Evolutionary conservation across 2,113 vertebrate genomes (phyloP), one percentile per base, ranked within the genome.

Genomic region (Centrocercus urophasianus): DNA sequence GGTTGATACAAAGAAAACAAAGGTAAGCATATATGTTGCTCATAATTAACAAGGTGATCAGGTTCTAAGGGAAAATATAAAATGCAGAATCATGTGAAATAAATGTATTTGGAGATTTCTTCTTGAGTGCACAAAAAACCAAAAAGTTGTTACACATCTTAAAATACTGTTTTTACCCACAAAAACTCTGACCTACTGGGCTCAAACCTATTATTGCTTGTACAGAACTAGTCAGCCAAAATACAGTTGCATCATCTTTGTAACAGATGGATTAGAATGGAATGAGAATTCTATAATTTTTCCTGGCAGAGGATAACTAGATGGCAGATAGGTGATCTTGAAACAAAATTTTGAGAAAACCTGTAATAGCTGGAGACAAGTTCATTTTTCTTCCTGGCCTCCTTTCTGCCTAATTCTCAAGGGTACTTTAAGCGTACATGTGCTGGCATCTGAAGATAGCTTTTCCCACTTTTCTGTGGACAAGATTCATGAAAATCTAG

Each of bases 1-100:
- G 96, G 95, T 98, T 48, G 98, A 99, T 71, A 98, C 97, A 72
- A 98, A 98, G 61, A 99, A 98, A 95, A 93, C 97, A 50, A 98
- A 99, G 97, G 99, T 99, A 98, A 96, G 89, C 28, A 7, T 76
- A 5, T 42, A 7, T 2, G 3, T 48, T 74, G 19, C 32, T 89
- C 59, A 78, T 11, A 47, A 56, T 80, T 11, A 52, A 56, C 17
- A 13, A 70, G 12, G 10, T 25, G 45, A 5, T 30, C 19, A 3
- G 8, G 13, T 20, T 57, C 32, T 24, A 75, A 25, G 11, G 61
- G 25, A 47, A 77, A 30, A 52, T 42, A 60, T 6, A 45, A 71
- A 84, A 50, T 34, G 28, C 0, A 3, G 12, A 61, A 47, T 71
- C 21, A 25, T 56, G 6, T 43, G 17, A 61, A 82, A 69, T 65